Conservation (phyloP, 2,888 invertebrate genomes). For the Epinotia nisella region DNA sequence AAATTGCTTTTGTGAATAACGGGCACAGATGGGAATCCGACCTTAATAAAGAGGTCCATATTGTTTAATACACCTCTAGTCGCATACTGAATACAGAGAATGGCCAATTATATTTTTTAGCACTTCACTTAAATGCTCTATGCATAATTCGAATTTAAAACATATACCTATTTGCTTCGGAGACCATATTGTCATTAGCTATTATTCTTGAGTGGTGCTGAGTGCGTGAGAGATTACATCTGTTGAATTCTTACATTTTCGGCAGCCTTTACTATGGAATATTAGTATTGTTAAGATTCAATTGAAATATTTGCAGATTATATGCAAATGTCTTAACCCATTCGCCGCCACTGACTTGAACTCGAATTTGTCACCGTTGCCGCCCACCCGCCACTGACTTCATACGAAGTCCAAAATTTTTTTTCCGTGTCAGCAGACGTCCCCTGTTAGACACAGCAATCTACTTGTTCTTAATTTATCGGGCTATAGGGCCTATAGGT, state of each 20-base stretch:
- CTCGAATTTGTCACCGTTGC: too few species aligned
- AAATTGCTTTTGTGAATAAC: conserved; percentile 22
- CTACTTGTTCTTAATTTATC: too few species aligned
- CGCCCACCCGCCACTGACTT: too few species aligned
- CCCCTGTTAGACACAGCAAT: too few species aligned
- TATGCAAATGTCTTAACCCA: too few species aligned
- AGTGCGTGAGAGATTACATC: conserved; percentile 17
- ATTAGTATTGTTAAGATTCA: not conserved
- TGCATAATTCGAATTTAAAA: not conserved
- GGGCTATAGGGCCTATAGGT: too few species aligned
- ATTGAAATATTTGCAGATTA: conserved; percentile 12
- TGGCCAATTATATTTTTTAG: not conserved
- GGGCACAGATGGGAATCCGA: conserved; percentile 6
- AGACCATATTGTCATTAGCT: not conserved
- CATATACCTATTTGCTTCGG: not conserved
- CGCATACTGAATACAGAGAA: not conserved
- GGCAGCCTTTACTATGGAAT: conserved; percentile 9
- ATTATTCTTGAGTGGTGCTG: not conserved
- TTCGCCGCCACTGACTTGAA: too few species aligned
- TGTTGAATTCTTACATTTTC: conserved; percentile 12
- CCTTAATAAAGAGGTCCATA: conserved; percentile 25
- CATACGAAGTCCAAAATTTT: too few species aligned
- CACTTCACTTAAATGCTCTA: too few species aligned
- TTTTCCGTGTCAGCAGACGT: not conserved
- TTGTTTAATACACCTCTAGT: conserved; percentile 20